These are phyloP conservation scores for Notarius quadriscutis DNA, from an alignment of 2,113 vertebrate genomes.

Conservation along the genomic window DNA sequence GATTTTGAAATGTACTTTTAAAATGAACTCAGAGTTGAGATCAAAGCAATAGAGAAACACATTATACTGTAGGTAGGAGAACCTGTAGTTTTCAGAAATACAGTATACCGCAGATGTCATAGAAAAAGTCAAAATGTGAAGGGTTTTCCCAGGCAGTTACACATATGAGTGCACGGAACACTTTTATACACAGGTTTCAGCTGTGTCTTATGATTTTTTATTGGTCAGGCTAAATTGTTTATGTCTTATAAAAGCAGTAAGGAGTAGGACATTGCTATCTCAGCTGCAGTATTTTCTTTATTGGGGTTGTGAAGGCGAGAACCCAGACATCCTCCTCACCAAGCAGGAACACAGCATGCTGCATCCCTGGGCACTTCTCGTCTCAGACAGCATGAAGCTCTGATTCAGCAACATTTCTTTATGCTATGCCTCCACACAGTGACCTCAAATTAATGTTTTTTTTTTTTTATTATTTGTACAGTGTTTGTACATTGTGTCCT, in stretches of 20 bases:
- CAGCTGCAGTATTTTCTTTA: slow-evolving; percentile 6
- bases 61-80: not conserved
- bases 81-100: not conserved
- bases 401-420: not conserved
- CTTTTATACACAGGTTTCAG: not conserved
- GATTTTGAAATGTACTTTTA: not conserved
- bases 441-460: not conserved
- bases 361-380: not conserved
- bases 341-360: not conserved
- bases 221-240: not conserved
- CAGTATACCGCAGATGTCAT: not conserved
- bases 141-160: not conserved
- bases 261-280: not conserved
- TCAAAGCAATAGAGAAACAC: too few species aligned
- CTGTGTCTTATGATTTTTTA: not conserved
- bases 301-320: not conserved
- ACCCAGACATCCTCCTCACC: not conserved
- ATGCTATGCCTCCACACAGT: not conserved
- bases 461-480: not conserved
- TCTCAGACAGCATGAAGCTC: not conserved
- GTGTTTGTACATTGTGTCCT: not conserved
- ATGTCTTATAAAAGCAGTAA: not conserved
- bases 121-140: not conserved
- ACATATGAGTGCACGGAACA: not conserved
- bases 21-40: not conserved